These are phyloP conservation scores for Hydrolagus affinis DNA, from an alignment of 2,113 vertebrate genomes.

Conservation along the genomic window DNA sequence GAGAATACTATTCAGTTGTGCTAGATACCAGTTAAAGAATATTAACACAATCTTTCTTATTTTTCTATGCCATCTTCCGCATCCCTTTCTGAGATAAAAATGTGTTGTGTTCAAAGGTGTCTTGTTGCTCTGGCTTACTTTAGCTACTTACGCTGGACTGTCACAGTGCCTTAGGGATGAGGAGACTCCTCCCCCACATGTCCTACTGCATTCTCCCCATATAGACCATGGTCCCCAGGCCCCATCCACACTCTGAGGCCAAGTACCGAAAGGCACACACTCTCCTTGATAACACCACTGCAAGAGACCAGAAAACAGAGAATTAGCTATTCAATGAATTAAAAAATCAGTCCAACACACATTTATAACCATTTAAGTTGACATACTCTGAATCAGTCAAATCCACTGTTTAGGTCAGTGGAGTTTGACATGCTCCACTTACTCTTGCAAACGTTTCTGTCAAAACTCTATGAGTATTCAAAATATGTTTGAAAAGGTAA, in stretches of 20 bases:
- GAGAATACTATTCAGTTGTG: background rate
- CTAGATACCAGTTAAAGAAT: background rate
- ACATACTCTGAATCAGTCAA: background rate
- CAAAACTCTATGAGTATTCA: background rate
- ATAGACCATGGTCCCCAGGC: slow-evolving; percentile 87
- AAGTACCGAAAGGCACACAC: slow-evolving; percentile 86
- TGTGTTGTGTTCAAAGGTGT: slow-evolving; percentile 50
- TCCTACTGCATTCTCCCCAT: slow-evolving; percentile 97
- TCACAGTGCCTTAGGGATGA: slow-evolving; percentile 97
- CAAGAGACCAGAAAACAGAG: slow-evolving; percentile 45
- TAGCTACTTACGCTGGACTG: slow-evolving; percentile 99
- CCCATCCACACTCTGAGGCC: slow-evolving; percentile 86
- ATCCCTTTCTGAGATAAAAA: slow-evolving; percentile 58
- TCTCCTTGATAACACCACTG: slow-evolving; percentile 98
- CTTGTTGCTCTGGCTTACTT: slow-evolving; percentile 92
- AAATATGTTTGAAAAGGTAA: background rate
- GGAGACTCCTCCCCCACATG: slow-evolving; percentile 93
- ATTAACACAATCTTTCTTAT: background rate
- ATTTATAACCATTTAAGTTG: background rate
- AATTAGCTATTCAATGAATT: slow-evolving; percentile 51
- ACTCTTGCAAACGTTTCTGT: background rate
- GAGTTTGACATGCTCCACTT: background rate
- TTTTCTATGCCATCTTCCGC: background rate
- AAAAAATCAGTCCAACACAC: slow-evolving; percentile 48
- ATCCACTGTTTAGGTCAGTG: background rate